These are phyloP conservation scores for Anagrus nilaparvatae DNA, from an alignment of 1,140 invertebrate genomes.

Conservation along the genomic window DNA sequence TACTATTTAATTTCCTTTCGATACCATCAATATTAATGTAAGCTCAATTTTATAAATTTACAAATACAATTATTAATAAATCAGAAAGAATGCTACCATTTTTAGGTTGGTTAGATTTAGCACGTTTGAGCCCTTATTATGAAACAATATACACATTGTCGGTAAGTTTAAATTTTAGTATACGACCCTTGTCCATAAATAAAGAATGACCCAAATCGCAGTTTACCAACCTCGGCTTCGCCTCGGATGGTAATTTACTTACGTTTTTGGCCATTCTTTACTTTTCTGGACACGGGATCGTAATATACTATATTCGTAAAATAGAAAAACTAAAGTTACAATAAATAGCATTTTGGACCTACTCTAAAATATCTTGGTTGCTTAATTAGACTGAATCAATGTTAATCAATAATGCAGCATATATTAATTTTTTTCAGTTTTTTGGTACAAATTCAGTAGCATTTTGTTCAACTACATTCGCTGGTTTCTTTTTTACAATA, in stretches of 20 bases:
- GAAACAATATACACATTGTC: constrained; percentile 19
- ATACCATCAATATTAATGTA: constrained; percentile 2
- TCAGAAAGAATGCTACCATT: constrained; percentile 20
- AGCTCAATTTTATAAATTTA: constrained; percentile 8
- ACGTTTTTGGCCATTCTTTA: too few relatives aligned
- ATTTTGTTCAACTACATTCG: constrained; percentile 17
- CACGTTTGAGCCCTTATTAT: constrained; percentile 22
- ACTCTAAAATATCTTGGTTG: too few relatives aligned
- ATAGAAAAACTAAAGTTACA: too few relatives aligned
- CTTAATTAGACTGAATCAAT: too few relatives aligned
- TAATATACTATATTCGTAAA: too few relatives aligned
- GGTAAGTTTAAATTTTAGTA: constrained; percentile 19
- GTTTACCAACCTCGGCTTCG: too few relatives aligned
- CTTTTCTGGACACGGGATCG: too few relatives aligned
- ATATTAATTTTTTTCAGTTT: constrained; percentile 16
- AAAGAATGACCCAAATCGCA: too few relatives aligned
- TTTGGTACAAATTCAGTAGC: constrained; percentile 13
- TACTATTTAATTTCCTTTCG: background rate
- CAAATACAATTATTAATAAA: constrained; percentile 7
- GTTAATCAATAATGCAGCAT: too few relatives aligned
- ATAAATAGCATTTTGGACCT: too few relatives aligned
- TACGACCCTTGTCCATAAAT: too few relatives aligned
- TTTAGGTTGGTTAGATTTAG: constrained; percentile 18
- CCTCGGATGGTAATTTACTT: too few relatives aligned
- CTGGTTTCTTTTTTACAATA: constrained; percentile 17